phyloP scores from a whole-genome alignment of 2,888 invertebrate genomes.

The Pristionchus maxplancki region DNA sequence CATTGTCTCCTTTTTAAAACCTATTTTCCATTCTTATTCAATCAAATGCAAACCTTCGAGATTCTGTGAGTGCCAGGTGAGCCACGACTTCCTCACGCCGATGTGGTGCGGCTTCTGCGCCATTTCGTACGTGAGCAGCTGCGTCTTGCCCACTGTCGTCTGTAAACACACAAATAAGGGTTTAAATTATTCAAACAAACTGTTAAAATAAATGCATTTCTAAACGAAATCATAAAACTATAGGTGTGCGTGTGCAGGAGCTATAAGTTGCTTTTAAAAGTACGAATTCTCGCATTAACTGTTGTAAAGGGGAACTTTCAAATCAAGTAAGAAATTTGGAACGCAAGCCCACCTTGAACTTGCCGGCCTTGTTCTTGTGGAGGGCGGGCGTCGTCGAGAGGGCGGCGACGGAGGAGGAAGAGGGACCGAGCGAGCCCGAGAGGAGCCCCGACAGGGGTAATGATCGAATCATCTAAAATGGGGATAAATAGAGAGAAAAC shows the following conservation, averaged over 20 bases:
- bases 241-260: no score
- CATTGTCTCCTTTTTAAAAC: no score
- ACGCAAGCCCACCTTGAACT: slow-evolving; percentile 61
- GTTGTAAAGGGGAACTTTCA: no score
- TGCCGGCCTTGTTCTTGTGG: slow-evolving; percentile 69
- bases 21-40: not conserved
- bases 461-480: slow-evolving; percentile 18
- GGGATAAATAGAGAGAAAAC: not conserved
- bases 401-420: slow-evolving; percentile 8
- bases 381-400: slow-evolving; percentile 54
- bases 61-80: slow-evolving; percentile 79
- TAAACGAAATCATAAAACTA: no score
- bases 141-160: slow-evolving; percentile 72
- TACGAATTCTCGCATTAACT: not conserved
- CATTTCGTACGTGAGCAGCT: slow-evolving; percentile 80
- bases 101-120: slow-evolving; percentile 79
- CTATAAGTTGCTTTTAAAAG: no score
- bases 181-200: not conserved
- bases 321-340: not conserved
- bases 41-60: slow-evolving; percentile 65
- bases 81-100: slow-evolving; percentile 80
- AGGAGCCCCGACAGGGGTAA: not conserved
- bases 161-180: slow-evolving; percentile 53
- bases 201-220: not conserved
- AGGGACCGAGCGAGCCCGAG: not conserved